Evolutionary conservation across 2,888 invertebrate genomes (phyloP).

Genomic region (Acrobeloides nanus): DNA sequence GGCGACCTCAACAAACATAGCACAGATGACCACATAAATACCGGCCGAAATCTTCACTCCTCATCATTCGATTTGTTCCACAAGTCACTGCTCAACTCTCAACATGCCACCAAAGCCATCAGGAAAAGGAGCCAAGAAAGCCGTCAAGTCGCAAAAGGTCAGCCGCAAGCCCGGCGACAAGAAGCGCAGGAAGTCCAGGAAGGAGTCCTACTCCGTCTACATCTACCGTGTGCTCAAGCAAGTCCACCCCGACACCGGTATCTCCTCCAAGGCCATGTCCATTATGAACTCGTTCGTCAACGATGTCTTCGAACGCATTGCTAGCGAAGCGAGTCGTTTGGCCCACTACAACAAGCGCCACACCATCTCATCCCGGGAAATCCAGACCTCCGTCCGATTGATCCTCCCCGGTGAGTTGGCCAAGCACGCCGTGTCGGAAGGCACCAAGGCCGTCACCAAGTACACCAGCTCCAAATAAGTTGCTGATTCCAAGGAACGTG

Average conservation of each 20-base stretch:
- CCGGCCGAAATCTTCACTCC: too few species aligned
- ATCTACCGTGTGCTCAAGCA: constrained; percentile 64
- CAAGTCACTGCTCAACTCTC: constrained; percentile 8
- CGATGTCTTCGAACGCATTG: constrained; percentile 68
- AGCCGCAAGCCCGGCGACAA: constrained; percentile 43
- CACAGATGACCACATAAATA: too few species aligned
- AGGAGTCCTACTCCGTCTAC: constrained; percentile 54
- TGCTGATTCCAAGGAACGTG: too few species aligned
- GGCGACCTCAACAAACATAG: too few species aligned
- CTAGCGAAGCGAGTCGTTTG: constrained; percentile 59
- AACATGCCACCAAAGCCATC: constrained; percentile 47
- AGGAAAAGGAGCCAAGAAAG: constrained; percentile 50
- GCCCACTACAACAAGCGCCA: constrained; percentile 64
- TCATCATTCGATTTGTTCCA: neutral
- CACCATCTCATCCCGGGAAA: constrained; percentile 66
- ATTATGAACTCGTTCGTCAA: constrained; percentile 71
- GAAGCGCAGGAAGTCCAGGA: constrained; percentile 35
- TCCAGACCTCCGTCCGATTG: constrained; percentile 64
- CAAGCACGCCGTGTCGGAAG: constrained; percentile 68
- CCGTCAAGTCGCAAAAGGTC: constrained; percentile 43
- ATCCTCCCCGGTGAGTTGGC: constrained; percentile 69
- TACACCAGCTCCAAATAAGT: constrained; percentile 58
- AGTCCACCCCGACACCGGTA: constrained; percentile 63
- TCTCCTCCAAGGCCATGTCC: constrained; percentile 66
- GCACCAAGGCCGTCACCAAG: constrained; percentile 63